Evolutionary conservation across 2,113 vertebrate genomes (phyloP), one percentile per base, ranked within the genome.

Genomic region (Onychorhynchus coronatus): DNA sequence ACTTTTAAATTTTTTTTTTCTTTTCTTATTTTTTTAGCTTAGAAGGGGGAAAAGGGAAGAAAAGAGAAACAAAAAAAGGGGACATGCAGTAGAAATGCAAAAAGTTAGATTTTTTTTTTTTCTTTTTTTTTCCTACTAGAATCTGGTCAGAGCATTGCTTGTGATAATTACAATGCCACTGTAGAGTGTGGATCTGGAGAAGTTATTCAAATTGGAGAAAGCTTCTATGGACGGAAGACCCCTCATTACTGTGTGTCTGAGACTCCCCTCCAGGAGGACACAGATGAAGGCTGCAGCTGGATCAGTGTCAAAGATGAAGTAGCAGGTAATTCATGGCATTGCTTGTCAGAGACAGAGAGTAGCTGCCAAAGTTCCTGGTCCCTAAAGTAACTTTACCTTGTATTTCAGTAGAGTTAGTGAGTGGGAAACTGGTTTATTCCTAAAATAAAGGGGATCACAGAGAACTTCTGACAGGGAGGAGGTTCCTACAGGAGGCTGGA

Each of bases 181-280:
- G 78, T 99, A 63, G 98, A 99, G 61, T 99, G 99, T 65, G 98
- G 98, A 31, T 99, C 98, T 1, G 99, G 99, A 91, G 97, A 99
- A 94, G 98, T 99, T 53, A 98, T 99, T 89, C 96, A 98, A 78
- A 97, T 99, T 46, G 98, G 96, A 25, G 98, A 99, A 21, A 98
- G 99, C 62, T 98, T 99, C 97, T 99, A 98, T 0, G 99, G 99
- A 55, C 96, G 98, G 62, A 99, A 98, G 95, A 99, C 97, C 4
- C 97, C 98, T 58, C 97, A 99, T 94, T 99, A 99, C 80, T 99
- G 99, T 78, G 86, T 95, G 55, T 70, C 82, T 28, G 95, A 84
- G 11, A 15, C 42, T 11, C 39, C 58, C 47, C 89, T 24, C 52
- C 95, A 63, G 74, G 4, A 92, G 1, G 61, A 97, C 5, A 70